Conservation (phyloP, 2,888 invertebrate genomes). For the Acrobeloides nanus region DNA sequence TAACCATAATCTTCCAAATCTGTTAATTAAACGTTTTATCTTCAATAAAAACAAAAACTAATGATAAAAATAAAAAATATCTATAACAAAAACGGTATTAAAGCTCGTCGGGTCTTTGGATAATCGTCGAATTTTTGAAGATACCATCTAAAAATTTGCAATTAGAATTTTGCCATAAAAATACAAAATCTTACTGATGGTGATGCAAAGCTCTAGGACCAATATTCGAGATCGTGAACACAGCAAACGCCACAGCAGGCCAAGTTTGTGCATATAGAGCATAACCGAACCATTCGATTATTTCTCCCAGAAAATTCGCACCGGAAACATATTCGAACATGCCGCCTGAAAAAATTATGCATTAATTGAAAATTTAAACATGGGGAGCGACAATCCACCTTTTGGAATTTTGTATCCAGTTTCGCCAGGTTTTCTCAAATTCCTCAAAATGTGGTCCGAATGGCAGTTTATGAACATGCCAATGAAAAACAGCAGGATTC, state of each 20-base stretch:
- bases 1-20: no score
- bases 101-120: conserved; percentile 37
- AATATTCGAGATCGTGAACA: conserved; percentile 57
- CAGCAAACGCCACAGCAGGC: conserved; percentile 57
- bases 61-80: no score
- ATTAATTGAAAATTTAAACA: background rate
- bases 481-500: conserved; percentile 32
- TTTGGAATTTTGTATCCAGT: conserved; percentile 57
- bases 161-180: background rate
- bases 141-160: conserved; percentile 44
- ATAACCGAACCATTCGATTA: conserved; percentile 61
- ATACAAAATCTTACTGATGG: conserved; percentile 50
- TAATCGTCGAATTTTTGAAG: conserved; percentile 41
- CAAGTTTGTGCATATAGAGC: conserved; percentile 56
- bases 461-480: conserved; percentile 59
- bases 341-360: conserved; percentile 53
- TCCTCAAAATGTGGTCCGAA: conserved; percentile 57
- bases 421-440: conserved; percentile 56
- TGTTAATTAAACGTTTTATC: no score
- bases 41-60: no score
- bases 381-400: no score
- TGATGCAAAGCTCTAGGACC: conserved; percentile 58
- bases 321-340: conserved; percentile 58
- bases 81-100: conserved; percentile 43
- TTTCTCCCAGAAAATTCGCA: conserved; percentile 61